Evolutionary conservation across 2,113 vertebrate species (phyloP).

Genomic region (Xiphophorus maculatus): DNA sequence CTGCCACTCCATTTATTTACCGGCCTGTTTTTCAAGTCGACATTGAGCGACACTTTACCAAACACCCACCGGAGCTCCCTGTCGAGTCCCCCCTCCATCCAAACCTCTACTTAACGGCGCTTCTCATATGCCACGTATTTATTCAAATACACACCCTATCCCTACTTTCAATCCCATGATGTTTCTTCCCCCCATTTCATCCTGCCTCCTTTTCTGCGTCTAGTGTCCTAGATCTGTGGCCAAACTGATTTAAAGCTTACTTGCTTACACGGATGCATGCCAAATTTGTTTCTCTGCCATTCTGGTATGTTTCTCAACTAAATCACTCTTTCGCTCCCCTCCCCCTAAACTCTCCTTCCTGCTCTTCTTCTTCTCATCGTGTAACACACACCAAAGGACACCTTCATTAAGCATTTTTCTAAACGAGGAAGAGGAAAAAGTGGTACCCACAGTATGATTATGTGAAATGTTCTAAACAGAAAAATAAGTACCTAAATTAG

Average conservation of each 20-base stretch:
- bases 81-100: slow-evolving; percentile 39
- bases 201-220: slow-evolving; percentile 71
- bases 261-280: slow-evolving; percentile 73
- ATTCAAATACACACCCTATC: slow-evolving; percentile 51
- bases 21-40: slow-evolving; percentile 73
- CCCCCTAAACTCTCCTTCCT: slow-evolving; percentile 29
- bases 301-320: slow-evolving; percentile 69
- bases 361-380: slow-evolving; percentile 63
- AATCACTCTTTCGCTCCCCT: slow-evolving; percentile 26
- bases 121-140: slow-evolving; percentile 39
- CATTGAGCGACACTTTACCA: slow-evolving; percentile 69
- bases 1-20: slow-evolving; percentile 78
- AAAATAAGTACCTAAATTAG: slow-evolving; percentile 14
- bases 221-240: slow-evolving; percentile 79
- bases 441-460: neutral
- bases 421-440: slow-evolving; percentile 9
- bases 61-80: slow-evolving; percentile 14
- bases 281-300: slow-evolving; percentile 78
- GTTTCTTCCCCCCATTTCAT: slow-evolving; percentile 67
- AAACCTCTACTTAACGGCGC: slow-evolving; percentile 53
- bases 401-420: slow-evolving; percentile 53
- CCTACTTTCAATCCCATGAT: slow-evolving; percentile 58
- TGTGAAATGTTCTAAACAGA: slow-evolving; percentile 2
- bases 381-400: slow-evolving; percentile 62
- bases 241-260: slow-evolving; percentile 82